Conservation (phyloP, 2,888 invertebrate species). For the Cacoxenus indagator region DNA sequence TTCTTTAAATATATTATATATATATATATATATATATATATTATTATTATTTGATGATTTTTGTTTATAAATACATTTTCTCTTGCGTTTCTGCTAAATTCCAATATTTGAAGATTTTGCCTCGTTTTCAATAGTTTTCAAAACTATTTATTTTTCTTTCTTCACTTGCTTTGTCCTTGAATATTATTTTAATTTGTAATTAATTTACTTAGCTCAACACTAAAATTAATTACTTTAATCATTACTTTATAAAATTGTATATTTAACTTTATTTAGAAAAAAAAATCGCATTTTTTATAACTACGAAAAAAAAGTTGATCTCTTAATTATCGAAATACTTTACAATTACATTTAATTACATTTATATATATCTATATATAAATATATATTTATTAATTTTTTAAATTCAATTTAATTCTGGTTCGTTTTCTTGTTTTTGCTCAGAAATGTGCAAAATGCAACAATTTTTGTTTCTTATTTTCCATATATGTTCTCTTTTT, state of each 20-base stretch:
- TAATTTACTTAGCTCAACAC: not conserved
- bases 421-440: not conserved
- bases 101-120: not conserved
- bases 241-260: not conserved
- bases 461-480: not conserved
- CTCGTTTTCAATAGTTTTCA: constrained; percentile 5
- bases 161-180: not conserved
- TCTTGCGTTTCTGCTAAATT: not conserved
- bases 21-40: too few species aligned
- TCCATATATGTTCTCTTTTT: not conserved
- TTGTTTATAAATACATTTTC: not conserved
- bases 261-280: not conserved
- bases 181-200: not conserved
- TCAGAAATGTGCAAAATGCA: not conserved
- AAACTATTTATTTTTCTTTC: not conserved
- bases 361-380: not conserved
- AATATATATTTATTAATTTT: not conserved
- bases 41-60: too few species aligned
- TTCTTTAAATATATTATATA: not conserved
- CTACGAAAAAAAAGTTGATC: constrained; percentile 4
- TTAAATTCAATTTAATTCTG: not conserved
- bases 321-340: constrained; percentile 54
- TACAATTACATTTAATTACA: constrained; percentile 52
- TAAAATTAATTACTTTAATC: not conserved
- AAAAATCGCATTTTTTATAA: not conserved